phyloP scores from a whole-genome alignment of 2,797 vertebrate species.

The Champsocephalus esox region DNA sequence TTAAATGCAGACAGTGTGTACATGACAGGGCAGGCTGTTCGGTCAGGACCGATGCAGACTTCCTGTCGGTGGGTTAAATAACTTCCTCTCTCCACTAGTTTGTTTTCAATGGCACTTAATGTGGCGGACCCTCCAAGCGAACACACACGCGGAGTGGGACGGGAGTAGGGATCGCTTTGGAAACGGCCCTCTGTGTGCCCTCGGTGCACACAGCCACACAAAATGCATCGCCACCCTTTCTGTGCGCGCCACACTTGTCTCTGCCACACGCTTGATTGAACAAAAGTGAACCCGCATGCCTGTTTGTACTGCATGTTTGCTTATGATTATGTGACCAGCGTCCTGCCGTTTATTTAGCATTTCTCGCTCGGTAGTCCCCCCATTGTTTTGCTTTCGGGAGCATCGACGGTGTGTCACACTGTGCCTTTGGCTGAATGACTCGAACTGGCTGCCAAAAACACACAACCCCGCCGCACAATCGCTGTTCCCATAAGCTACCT shows the following conservation, averaged over 20 bases:
- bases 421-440: conserved; percentile 42
- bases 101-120: no score
- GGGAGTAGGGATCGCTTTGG: no score
- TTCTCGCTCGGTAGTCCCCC: conserved; percentile 28
- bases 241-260: not conserved
- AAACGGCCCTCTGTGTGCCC: not conserved
- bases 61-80: no score
- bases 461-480: conserved; percentile 41
- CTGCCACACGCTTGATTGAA: conserved; percentile 25
- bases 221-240: not conserved
- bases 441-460: conserved; percentile 56
- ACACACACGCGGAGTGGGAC: no score
- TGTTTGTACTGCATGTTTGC: conserved; percentile 28
- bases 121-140: no score
- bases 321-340: conserved; percentile 13
- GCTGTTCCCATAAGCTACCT: conserved; percentile 70
- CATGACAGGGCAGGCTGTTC: no score
- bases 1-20: no score
- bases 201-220: conserved; percentile 4
- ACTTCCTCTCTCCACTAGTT: no score
- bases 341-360: conserved; percentile 25
- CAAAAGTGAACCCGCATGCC: conserved; percentile 25
- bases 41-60: no score
- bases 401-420: conserved; percentile 44
- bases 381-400: conserved; percentile 41